Conservation (phyloP, 2,113 vertebrate genomes). For the Propithecus coquereli region DNA sequence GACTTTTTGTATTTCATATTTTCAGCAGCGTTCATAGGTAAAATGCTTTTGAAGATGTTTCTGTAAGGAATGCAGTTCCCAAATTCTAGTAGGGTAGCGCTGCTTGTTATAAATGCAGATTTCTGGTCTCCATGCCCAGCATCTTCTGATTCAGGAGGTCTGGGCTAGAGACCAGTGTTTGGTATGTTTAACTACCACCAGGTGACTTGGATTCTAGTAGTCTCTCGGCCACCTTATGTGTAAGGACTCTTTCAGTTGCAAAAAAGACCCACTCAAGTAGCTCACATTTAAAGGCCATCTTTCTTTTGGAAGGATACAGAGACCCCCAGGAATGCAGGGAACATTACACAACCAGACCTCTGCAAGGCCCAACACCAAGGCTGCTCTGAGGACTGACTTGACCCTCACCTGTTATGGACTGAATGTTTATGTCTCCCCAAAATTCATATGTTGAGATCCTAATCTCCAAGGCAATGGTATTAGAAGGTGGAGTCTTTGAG, state of each 20-base stretch:
- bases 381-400: neutral
- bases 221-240: neutral
- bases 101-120: neutral
- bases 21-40: neutral
- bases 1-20: constrained; percentile 4
- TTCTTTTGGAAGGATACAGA: neutral
- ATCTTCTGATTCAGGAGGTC: neutral
- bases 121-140: neutral
- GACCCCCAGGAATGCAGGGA: neutral
- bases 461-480: neutral
- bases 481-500: neutral
- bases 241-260: neutral
- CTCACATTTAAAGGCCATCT: neutral
- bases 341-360: neutral
- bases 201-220: neutral
- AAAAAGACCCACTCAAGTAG: neutral
- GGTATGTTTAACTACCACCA: neutral
- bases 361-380: neutral
- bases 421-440: neutral
- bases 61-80: neutral
- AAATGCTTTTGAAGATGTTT: constrained; percentile 19
- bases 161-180: neutral
- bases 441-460: neutral
- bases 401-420: neutral
- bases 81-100: neutral